Conservation (phyloP, 92 coral and sea anemone species). For the Phymanthus crucifer region DNA sequence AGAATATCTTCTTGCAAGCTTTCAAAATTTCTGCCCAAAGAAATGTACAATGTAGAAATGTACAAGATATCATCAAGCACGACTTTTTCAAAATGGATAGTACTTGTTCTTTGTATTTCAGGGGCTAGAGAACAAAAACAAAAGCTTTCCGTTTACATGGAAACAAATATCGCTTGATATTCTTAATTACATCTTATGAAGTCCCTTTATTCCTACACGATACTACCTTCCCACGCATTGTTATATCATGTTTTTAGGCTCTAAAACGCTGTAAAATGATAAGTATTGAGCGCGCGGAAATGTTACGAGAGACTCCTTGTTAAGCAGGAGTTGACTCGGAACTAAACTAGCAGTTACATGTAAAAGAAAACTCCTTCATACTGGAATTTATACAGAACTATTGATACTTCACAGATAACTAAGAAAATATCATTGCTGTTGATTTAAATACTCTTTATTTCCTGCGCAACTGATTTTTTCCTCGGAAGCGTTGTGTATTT, state of each 20-base stretch:
- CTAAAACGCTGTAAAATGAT: neutral
- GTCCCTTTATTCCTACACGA: neutral
- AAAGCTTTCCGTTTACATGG: neutral
- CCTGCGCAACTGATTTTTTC: neutral
- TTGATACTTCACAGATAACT: neutral
- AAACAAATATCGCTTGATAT: neutral
- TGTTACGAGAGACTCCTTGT: neutral
- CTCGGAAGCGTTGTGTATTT: slow-evolving; percentile 1
- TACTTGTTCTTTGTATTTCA: too few species aligned
- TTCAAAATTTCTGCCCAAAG: neutral
- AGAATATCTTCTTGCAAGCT: neutral
- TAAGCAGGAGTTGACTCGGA: neutral
- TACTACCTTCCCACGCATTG: neutral
- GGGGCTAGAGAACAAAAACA: neutral
- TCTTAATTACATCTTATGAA: slow-evolving; percentile 4
- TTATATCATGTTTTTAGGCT: neutral
- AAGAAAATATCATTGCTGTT: neutral
- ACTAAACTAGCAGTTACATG: neutral
- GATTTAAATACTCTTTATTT: neutral
- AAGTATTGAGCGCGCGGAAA: neutral
- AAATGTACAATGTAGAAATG: neutral
- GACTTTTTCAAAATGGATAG: too few species aligned
- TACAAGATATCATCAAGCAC: neutral
- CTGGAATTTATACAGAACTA: neutral
- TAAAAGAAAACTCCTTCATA: neutral